Evolutionary conservation across 92 coral and sea anemone species (phyloP).

Genomic region (Porites divaricata): DNA sequence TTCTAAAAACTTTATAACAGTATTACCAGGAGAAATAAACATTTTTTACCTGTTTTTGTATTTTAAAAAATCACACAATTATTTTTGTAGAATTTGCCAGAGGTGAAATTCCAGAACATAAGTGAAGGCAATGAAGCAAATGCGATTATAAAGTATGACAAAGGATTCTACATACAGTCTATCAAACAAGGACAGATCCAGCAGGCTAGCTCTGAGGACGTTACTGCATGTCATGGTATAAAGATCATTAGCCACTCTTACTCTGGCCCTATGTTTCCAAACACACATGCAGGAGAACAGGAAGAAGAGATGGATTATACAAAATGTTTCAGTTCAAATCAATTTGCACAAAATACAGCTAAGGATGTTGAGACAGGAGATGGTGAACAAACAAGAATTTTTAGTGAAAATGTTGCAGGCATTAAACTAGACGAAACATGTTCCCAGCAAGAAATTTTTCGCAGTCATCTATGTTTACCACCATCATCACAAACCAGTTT

Average conservation of each 20-base stretch:
- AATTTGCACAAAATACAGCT: neutral
- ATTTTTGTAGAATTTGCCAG: slow-evolving; percentile 16
- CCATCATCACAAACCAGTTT: neutral
- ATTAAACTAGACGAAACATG: slow-evolving; percentile 25
- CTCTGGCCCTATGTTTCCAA: neutral
- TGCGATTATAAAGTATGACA: neutral
- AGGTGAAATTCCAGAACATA: slow-evolving; percentile 8
- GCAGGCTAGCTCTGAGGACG: neutral
- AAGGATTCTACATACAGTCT: slow-evolving; percentile 2
- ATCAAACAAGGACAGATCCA: neutral
- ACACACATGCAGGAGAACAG: neutral
- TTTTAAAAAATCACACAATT: neutral
- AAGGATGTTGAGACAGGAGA: neutral
- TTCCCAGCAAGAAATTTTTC: slow-evolving; percentile 11
- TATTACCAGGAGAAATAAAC: neutral
- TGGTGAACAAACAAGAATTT: neutral
- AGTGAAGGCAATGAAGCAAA: neutral
- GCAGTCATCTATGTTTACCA: neutral
- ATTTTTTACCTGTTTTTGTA: neutral
- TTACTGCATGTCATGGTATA: neutral
- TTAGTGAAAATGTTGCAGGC: neutral
- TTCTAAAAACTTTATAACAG: too few species aligned
- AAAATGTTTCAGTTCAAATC: slow-evolving; percentile 19
- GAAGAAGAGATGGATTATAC: slow-evolving; percentile 36
- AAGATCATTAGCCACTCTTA: neutral